These are phyloP conservation scores for Chrysocyon brachyurus DNA, from an alignment of 2,797 vertebrate species.

Conservation along the genomic window DNA sequence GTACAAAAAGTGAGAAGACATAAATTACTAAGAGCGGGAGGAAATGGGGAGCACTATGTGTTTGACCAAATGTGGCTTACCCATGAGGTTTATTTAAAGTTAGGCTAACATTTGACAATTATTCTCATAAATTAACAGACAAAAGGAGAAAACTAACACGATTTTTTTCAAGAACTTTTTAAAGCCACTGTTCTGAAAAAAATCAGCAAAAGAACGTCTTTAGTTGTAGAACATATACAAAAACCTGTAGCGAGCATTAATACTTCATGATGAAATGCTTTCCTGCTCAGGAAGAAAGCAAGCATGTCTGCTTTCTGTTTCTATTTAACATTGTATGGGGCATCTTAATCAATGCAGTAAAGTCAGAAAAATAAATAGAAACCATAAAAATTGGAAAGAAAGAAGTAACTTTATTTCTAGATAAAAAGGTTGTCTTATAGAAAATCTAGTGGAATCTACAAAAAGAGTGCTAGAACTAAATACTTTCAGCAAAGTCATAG, in stretches of 20 bases:
- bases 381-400: background rate
- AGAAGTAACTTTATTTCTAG: background rate
- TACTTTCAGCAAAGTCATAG: background rate
- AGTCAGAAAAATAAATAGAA: background rate
- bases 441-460: background rate
- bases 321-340: background rate
- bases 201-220: background rate
- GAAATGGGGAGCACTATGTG: background rate
- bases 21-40: background rate
- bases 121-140: background rate
- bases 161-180: background rate
- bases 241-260: background rate
- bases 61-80: background rate
- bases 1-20: background rate
- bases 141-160: background rate
- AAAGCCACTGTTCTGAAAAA: background rate
- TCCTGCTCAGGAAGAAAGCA: background rate
- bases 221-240: background rate
- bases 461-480: background rate
- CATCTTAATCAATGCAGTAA: background rate
- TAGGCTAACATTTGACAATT: background rate
- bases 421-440: background rate
- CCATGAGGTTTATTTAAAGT: background rate
- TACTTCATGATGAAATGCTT: background rate
- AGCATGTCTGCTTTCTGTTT: background rate